Evolutionary conservation across 2,113 vertebrate genomes (phyloP).

Genomic region (Synchiropus splendidus): DNA sequence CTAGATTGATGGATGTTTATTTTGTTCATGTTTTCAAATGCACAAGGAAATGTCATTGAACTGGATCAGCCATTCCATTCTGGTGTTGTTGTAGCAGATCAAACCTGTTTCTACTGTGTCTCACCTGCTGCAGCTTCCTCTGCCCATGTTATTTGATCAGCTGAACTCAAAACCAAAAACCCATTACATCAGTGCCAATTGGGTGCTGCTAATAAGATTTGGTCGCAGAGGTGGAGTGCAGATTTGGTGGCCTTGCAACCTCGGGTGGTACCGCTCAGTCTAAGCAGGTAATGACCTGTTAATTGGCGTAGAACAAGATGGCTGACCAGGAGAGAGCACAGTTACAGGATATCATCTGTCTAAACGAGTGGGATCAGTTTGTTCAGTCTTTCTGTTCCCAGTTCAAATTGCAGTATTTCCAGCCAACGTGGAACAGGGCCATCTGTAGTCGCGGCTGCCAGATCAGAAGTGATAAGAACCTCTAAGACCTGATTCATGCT

Average conservation of each 20-base stretch:
- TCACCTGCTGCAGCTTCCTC: not conserved
- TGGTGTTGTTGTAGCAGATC: no score
- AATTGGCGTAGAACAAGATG: conserved; percentile 39
- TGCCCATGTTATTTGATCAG: no score
- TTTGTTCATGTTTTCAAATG: no score
- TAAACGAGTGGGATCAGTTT: conserved; percentile 49
- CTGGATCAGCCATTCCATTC: no score
- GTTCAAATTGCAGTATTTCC: conserved; percentile 26
- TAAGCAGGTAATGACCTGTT: conserved; percentile 43
- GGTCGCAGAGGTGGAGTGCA: conserved; percentile 19
- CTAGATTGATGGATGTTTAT: no score
- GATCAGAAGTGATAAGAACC: conserved; percentile 10
- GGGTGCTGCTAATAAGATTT: conserved; percentile 27
- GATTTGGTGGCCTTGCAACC: conserved; percentile 34
- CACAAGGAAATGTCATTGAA: no score
- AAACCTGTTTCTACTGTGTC: no score
- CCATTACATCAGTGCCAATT: conserved; percentile 20
- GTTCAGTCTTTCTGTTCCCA: conserved; percentile 39
- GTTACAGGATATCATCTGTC: conserved; percentile 38
- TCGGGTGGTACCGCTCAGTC: conserved; percentile 19
- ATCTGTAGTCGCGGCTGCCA: conserved; percentile 11
- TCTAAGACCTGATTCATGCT: not conserved
- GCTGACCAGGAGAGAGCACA: conserved; percentile 17
- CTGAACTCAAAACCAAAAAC: conserved; percentile 7
- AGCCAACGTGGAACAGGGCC: conserved; percentile 13